A percentile compares a stretch with the other conserved stretches of the same genome.
Evolutionary conservation across 2,888 invertebrate species (phyloP).

Genomic region (Magallana nippona): DNA sequence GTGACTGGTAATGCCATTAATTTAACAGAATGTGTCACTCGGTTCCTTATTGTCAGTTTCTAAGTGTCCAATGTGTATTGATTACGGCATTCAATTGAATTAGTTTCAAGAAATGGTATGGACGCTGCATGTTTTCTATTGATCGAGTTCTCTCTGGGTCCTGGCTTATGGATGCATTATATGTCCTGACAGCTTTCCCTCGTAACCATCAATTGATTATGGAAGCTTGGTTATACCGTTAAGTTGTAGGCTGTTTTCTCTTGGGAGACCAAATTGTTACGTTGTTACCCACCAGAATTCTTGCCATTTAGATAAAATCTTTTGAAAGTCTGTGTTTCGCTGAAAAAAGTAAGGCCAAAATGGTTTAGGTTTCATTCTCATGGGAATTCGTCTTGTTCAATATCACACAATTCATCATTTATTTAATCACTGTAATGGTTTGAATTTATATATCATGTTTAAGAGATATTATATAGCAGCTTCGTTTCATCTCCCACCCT

Average conservation of each 20-base stretch:
- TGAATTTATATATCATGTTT: too few species aligned
- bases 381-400: not conserved
- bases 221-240: conserved; percentile 11
- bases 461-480: too few species aligned
- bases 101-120: conserved; percentile 4
- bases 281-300: not conserved
- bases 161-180: conserved; percentile 2
- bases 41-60: conserved; percentile 2
- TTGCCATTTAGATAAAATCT: not conserved
- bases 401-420: too few species aligned
- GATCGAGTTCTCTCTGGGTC: not conserved
- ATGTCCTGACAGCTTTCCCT: conserved; percentile 12
- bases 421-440: too few species aligned
- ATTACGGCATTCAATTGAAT: conserved; percentile 3
- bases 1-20: not conserved
- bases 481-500: too few species aligned
- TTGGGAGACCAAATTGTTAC: not conserved
- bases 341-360: not conserved
- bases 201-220: conserved; percentile 1
- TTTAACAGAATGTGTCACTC: conserved; percentile 7
- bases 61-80: not conserved
- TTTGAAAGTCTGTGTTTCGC: conserved; percentile 4
- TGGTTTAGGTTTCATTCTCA: not conserved
- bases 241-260: not conserved
- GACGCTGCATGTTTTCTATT: conserved; percentile 3